A percentile compares a stretch with the other conserved stretches of the same genome.
Evolutionary conservation across 2,797 vertebrate species (phyloP).

Genomic region (Hoplostethus atlanticus): DNA sequence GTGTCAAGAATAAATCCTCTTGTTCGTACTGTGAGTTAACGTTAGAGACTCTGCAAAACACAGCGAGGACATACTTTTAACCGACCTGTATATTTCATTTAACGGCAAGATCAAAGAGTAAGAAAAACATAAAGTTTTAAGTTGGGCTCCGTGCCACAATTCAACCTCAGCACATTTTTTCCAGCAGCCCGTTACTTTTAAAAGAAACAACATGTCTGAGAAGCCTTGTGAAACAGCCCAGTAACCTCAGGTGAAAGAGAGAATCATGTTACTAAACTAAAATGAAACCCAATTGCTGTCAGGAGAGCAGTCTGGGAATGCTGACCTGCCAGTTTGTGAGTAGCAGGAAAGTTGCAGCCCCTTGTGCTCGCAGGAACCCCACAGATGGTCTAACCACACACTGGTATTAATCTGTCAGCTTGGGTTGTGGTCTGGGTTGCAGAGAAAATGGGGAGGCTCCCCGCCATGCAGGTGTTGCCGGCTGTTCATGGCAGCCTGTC

Average conservation of each 20-base stretch:
- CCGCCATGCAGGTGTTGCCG: slow-evolving; percentile 71
- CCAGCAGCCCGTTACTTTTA: slow-evolving; percentile 51
- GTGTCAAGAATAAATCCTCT: slow-evolving; percentile 5
- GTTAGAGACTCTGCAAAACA: slow-evolving; percentile 6
- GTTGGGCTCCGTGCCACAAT: slow-evolving; percentile 17
- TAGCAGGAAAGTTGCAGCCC: slow-evolving; percentile 38
- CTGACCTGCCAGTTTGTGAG: slow-evolving; percentile 61
- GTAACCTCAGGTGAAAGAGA: slow-evolving; percentile 34
- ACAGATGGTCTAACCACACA: slow-evolving; percentile 72
- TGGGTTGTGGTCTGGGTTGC: slow-evolving; percentile 53
- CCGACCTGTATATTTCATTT: slow-evolving; percentile 29
- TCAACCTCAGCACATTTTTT: slow-evolving; percentile 59
- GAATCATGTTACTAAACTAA: slow-evolving; percentile 57
- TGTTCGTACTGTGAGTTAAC: neutral
- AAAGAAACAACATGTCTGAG: slow-evolving; percentile 58
- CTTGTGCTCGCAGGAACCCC: slow-evolving; percentile 51
- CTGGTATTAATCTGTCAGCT: slow-evolving; percentile 74
- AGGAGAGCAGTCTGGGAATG: slow-evolving; percentile 56
- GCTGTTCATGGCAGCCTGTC: slow-evolving; percentile 66
- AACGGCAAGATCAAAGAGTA: slow-evolving; percentile 28
- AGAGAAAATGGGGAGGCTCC: slow-evolving; percentile 17
- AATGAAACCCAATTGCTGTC: slow-evolving; percentile 44
- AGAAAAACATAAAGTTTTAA: slow-evolving; percentile 40
- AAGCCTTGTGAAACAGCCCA: slow-evolving; percentile 24
- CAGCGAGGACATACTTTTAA: slow-evolving; percentile 8